phyloP scores from a whole-genome alignment of 2,888 invertebrate genomes.

The Hipparchia sbordonii region DNA sequence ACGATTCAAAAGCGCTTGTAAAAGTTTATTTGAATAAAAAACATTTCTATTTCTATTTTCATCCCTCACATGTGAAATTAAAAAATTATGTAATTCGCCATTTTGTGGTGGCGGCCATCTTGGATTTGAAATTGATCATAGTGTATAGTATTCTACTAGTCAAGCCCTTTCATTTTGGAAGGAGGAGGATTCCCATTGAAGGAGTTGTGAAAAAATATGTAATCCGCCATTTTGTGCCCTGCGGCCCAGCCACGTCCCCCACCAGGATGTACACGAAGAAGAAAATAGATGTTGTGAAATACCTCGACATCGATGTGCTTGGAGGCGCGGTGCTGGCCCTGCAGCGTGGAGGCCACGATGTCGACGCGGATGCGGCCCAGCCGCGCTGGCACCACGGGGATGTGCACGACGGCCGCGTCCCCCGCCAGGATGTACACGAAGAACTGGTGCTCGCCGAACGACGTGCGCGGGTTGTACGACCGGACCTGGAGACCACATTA shows the following conservation, averaged over 20 bases:
- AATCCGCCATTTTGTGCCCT: not conserved
- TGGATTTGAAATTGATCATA: no score
- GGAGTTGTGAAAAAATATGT: no score
- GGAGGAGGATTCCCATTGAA: no score
- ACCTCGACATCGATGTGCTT: conserved; percentile 87
- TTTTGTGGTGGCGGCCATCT: no score
- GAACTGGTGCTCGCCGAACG: conserved; percentile 97
- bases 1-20: no score
- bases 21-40: no score
- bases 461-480: conserved; percentile 95
- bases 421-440: conserved; percentile 93
- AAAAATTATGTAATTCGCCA: no score
- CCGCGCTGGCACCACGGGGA: conserved; percentile 93
- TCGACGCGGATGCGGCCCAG: conserved; percentile 89
- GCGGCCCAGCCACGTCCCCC: not conserved
- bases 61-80: no score
- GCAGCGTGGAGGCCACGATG: conserved; percentile 89
- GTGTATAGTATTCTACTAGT: no score
- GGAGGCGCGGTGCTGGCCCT: conserved; percentile 88
- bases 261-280: not conserved
- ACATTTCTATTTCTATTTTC: no score
- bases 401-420: conserved; percentile 91
- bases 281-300: no score
- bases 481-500: conserved; percentile 72
- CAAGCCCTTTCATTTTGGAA: no score